Conservation (phyloP, 23 tunicate genomes). For the Trididemnum miniatum region DNA sequence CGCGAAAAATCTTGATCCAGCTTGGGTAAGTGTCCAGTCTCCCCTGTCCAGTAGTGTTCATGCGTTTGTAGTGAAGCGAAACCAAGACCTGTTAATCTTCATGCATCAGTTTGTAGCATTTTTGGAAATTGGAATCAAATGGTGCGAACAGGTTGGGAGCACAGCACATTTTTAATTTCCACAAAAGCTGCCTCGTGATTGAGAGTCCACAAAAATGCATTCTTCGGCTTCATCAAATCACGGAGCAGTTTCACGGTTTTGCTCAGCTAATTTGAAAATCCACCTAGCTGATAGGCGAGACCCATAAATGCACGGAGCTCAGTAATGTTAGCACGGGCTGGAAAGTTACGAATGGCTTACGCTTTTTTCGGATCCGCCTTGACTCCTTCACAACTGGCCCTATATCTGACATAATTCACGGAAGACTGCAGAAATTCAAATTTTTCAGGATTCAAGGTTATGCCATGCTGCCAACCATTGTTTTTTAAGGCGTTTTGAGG, state of each 20-base stretch:
- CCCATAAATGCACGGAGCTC: slow-evolving; percentile 15
- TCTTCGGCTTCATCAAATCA: slow-evolving; percentile 3
- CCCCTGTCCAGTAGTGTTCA: no score
- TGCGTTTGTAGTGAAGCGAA: no score
- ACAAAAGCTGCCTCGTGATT: no score
- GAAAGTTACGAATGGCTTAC: slow-evolving; percentile 1
- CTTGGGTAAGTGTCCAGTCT: no score
- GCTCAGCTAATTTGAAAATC: background rate
- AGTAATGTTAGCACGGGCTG: background rate
- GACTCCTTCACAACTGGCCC: background rate
- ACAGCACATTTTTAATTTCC: no score
- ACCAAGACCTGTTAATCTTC: no score
- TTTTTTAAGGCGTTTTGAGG: no score
- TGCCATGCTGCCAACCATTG: no score
- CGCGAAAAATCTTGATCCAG: no score
- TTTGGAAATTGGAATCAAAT: no score
- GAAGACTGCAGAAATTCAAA: background rate
- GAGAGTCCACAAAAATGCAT: background rate
- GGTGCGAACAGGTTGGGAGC: no score
- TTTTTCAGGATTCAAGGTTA: background rate
- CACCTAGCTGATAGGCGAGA: background rate
- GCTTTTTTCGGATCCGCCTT: background rate
- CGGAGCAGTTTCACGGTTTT: background rate
- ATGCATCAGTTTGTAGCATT: no score
- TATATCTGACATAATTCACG: background rate